Evolutionary conservation across 2,113 vertebrate genomes (phyloP).

Genomic region (Bubo scandiacus): DNA sequence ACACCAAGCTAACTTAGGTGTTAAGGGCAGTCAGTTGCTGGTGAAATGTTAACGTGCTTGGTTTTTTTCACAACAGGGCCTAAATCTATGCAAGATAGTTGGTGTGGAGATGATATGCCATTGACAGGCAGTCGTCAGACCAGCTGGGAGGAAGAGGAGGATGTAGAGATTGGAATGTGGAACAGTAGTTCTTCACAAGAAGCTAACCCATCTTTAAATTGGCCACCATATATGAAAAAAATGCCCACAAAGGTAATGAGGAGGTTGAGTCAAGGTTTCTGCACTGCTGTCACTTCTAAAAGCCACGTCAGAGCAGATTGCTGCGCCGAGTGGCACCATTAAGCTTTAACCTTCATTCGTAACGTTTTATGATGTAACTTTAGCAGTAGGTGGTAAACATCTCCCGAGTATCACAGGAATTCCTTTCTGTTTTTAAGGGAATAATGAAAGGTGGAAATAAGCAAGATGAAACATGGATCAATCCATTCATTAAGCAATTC

Average conservation of each 20-base stretch:
- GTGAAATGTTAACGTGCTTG: not conserved
- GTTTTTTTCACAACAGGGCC: conserved; percentile 69
- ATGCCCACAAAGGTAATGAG: conserved; percentile 87
- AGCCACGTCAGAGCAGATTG: not conserved
- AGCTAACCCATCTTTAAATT: conserved; percentile 85
- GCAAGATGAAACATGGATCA: conserved; percentile 94
- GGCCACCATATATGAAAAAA: conserved; percentile 91
- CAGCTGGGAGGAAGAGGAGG: conserved; percentile 94
- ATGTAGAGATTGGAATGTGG: conserved; percentile 98
- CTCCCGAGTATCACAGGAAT: not conserved
- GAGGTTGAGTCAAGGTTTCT: not conserved
- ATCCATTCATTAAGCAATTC: conserved; percentile 94
- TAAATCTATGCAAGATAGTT: conserved; percentile 95
- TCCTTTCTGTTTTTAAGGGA: conserved; percentile 79
- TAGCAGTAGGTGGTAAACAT: not conserved
- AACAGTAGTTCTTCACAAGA: conserved; percentile 89
- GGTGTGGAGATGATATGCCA: conserved; percentile 87
- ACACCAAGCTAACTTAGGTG: not conserved
- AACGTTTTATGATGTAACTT: not conserved
- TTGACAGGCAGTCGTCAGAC: conserved; percentile 76
- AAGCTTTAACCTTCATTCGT: not conserved
- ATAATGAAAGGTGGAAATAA: conserved; percentile 90
- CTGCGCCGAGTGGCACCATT: not conserved
- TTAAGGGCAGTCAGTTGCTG: not conserved
- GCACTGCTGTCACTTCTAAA: not conserved